Percentiles rank a stretch among this genome's conserved stretches.
phyloP scores from a whole-genome alignment of 2,113 vertebrate genomes.

The Semnopithecus entellus region DNA sequence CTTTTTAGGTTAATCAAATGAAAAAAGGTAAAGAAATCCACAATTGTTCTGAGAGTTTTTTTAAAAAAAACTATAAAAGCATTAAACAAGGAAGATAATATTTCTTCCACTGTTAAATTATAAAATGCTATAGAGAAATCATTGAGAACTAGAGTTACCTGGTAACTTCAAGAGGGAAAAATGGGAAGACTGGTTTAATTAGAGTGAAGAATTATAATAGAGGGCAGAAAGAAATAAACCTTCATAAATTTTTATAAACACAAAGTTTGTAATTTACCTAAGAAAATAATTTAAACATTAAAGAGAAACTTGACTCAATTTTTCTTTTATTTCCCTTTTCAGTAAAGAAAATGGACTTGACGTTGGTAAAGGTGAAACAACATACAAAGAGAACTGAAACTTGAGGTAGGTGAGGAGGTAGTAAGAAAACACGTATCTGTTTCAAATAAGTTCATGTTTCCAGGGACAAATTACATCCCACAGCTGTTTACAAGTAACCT shows the following conservation, averaged over 20 bases:
- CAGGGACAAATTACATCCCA: conserved; percentile 58
- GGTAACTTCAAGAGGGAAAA: not conserved
- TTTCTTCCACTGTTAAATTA: not conserved
- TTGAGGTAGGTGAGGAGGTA: not conserved
- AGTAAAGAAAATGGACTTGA: not conserved
- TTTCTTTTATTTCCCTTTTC: not conserved
- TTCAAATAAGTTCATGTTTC: conserved; percentile 64
- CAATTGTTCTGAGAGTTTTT: not conserved
- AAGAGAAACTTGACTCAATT: not conserved
- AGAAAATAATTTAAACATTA: not conserved
- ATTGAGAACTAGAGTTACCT: not conserved
- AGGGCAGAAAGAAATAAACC: not conserved
- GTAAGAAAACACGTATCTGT: conserved; percentile 49
- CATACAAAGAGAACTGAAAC: conserved; percentile 42
- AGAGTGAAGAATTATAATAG: not conserved
- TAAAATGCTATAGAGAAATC: not conserved
- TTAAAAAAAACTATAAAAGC: not conserved
- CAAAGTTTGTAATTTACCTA: not conserved
- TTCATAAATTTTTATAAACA: not conserved
- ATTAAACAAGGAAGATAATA: not conserved
- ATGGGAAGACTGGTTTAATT: not conserved
- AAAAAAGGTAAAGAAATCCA: not conserved
- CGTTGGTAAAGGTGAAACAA: not conserved
- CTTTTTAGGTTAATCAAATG: not conserved
- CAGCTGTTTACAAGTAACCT: conserved; percentile 57